Evolutionary conservation across 2,888 invertebrate genomes (phyloP), one percentile per base, ranked within the genome.

Genomic region (Aelia acuminata): DNA sequence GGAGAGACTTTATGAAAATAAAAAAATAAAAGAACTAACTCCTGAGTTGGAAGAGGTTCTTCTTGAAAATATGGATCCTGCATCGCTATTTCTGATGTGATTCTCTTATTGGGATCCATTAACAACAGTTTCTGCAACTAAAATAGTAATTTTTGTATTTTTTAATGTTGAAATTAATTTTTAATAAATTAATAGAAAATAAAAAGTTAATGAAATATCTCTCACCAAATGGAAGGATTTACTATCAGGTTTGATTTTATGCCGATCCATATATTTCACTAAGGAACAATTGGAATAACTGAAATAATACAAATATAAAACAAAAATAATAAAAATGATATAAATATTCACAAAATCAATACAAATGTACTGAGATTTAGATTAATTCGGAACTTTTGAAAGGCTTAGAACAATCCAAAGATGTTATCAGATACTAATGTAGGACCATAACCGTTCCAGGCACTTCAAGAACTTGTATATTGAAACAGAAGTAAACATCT

Each of bases 11-110:
- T 5, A 53, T 2, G 10, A 11, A 11, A 53, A 53, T 4, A 53
- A 53, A 3, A 53, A 53, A n/a, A 53, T 11, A 10, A 8, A 53
- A 13, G 53, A 63, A 92, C 93, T 92, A 92, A 96, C 96, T 96
- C 96, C 91, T 94, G 96, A 49, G 98, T 98, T 39, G 98, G 98
- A 90, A 97, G 93, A 20, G 98, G 98, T 90, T 99, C 99, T 93
- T 99, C 99, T 89, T 95, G 94, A 92, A 99, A 99, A 92, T 99
- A 99, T 1, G 97, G 95, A 93, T 99, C 99, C 92, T 97, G 97
- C 98, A 99, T 98, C 8, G 99, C 99, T 92, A 97, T 96, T 92
- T 98, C 98, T 0, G 99, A 99, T 26, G 99, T 98, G 85, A 99
- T 98, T 90, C 99, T 94, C 92, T 98, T 98, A 90, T 97, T 98